Evolutionary conservation across 2,113 vertebrate species (phyloP).

Genomic region (Neolamprologus sp.): DNA sequence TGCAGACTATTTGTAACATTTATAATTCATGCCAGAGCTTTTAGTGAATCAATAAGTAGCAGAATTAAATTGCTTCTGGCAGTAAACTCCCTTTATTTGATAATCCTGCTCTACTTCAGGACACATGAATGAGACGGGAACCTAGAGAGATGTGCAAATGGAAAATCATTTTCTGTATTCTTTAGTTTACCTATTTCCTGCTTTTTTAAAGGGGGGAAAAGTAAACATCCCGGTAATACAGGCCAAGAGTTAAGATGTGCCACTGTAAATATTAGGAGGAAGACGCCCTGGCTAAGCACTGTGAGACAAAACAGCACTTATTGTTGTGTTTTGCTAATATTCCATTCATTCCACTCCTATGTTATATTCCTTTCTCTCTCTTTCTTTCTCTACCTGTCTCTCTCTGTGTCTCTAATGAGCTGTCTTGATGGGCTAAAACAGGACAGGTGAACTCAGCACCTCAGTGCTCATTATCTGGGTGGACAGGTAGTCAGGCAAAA

Average conservation of each 20-base stretch:
- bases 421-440: background rate
- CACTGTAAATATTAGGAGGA: background rate
- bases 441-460: conserved; percentile 16
- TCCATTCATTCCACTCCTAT: background rate
- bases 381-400: background rate
- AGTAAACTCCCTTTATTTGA: background rate
- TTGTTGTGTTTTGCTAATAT: background rate
- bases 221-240: background rate
- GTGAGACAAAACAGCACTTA: background rate
- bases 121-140: background rate
- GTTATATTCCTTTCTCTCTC: background rate
- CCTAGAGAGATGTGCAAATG: background rate
- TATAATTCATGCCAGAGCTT: conserved; percentile 16
- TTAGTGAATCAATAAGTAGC: conserved; percentile 5
- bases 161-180: background rate
- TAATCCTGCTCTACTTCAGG: background rate
- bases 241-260: background rate
- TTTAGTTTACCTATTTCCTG: background rate
- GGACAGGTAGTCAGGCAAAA: conserved; percentile 12
- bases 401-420: conserved; percentile 26
- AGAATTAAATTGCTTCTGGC: background rate
- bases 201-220: background rate
- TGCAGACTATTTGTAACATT: background rate
- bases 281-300: background rate
- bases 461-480: conserved; percentile 38